Percentiles rank a stretch among this genome's conserved stretches.
These are phyloP conservation scores for Conomelus anceps DNA, from an alignment of 2,888 invertebrate species.

Conservation along the genomic window DNA sequence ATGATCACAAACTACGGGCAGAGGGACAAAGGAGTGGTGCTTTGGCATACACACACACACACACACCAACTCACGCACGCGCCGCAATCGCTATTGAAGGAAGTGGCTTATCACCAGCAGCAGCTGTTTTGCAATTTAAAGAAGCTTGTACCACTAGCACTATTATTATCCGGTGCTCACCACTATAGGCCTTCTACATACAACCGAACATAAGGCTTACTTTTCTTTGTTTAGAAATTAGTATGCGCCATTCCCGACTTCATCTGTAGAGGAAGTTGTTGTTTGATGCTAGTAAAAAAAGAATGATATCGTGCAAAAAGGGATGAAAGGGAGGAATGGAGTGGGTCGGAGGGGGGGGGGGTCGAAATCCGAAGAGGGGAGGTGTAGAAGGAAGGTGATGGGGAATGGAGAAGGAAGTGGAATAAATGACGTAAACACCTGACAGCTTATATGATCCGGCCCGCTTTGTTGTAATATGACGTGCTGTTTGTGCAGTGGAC, in stretches of 20 bases:
- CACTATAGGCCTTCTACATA: background rate
- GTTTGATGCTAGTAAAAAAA: background rate
- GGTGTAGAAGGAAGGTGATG: background rate
- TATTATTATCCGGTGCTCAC: background rate
- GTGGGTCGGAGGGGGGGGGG: background rate
- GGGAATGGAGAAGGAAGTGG: background rate
- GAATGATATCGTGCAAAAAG: background rate
- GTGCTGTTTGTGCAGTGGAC: background rate
- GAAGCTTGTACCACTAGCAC: background rate
- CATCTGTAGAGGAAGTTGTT: background rate
- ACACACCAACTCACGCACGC: too few relatives aligned
- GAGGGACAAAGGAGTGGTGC: background rate
- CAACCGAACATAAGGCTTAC: background rate
- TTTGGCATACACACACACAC: background rate
- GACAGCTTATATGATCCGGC: background rate
- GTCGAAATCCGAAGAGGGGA: background rate
- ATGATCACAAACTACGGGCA: background rate
- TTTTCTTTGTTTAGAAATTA: background rate
- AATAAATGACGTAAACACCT: background rate
- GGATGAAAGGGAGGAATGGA: background rate
- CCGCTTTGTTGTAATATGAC: background rate
- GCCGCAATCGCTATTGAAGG: background rate
- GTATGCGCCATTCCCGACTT: background rate
- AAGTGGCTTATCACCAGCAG: background rate
- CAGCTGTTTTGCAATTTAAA: background rate